A percentile compares a stretch with the other conserved stretches of the same genome.
Conservation (phyloP, 2,113 vertebrate species). For the Catharus minimus region DNA sequence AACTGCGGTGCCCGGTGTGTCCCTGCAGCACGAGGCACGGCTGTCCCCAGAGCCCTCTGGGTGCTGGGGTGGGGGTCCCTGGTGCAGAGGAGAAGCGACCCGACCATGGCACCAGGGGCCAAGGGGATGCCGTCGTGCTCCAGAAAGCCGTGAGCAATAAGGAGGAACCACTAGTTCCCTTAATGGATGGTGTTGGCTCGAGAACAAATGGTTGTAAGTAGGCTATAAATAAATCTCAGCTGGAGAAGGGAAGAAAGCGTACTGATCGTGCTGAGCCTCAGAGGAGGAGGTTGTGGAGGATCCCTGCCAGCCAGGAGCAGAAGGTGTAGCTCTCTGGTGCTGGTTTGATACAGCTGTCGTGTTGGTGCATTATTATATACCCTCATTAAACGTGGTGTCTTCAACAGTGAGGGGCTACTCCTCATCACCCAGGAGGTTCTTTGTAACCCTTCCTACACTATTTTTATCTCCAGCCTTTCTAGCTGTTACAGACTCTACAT, state of each 20-base stretch:
- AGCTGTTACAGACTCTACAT: neutral
- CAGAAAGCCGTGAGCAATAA: neutral
- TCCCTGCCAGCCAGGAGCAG: neutral
- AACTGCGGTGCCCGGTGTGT: accelerated
- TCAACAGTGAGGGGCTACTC: neutral
- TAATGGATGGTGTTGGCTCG: neutral
- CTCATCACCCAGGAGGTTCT: neutral
- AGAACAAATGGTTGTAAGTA: neutral
- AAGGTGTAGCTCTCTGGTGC: neutral
- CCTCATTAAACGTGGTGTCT: neutral
- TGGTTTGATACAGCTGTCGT: accelerated
- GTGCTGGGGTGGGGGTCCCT: neutral
- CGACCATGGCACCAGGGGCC: accelerated
- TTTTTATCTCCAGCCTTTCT: neutral
- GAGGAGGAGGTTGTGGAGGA: neutral
- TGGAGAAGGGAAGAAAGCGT: neutral
- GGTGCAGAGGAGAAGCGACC: accelerated
- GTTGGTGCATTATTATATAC: accelerated
- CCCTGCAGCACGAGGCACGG: accelerated
- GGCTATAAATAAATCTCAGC: neutral
- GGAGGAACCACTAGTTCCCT: neutral
- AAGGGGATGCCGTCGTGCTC: neutral
- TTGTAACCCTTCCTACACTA: neutral
- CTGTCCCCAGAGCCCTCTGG: neutral
- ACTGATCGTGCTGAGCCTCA: neutral